Evolutionary conservation across 2,888 invertebrate species (phyloP), one percentile per base, ranked within the genome.

Genomic region (Teleiodes luculella): DNA sequence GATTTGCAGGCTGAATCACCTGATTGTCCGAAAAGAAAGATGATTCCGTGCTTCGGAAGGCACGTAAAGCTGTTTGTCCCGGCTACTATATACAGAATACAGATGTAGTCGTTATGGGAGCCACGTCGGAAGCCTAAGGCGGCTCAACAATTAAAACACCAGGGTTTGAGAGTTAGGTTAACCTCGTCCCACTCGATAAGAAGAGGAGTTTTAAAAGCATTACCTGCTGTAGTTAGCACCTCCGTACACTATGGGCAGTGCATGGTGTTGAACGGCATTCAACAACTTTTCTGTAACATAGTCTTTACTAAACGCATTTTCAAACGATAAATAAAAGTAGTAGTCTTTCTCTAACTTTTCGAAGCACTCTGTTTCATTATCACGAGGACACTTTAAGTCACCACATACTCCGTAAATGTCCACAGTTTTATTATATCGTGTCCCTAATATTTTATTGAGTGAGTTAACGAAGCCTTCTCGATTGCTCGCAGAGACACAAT

Each of bases 361-460:
- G 36, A 65, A 2, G 16, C 35, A 35, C 11, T n/a, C 2, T 1
- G 62, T 33, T 52, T 63, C 63, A 30, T 59, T 57, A 18, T 54
- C 56, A 24, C 64, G 62, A 20, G 11, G 5, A 39, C 39, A 39
- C 2, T 16, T 5, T 6, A 14, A 14, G 8, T 1, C 52, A 1
- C 80, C 80, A 63, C 82, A 83, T 3, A 14, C 20, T 2, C 83
- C 83, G 36, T 72, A 83, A 3, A 81, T 58, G 36, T 83, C 80
- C 0, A 80, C 47, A 0, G 54, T 52, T 51, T 43, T 65, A 55
- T 39, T 74, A 71, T 41, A 61, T 63, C 24, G 2, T 4, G 5
- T 56, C 5, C 56, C 39, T 28, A 82, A 54, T 49, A 70, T 68
- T 3, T 20, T 18, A 37, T 70, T 57, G 1, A 83, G 56, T 14